Percentiles rank a stretch among this genome's conserved stretches.
These are phyloP conservation scores for Burhinus oedicnemus DNA, from an alignment of 2,113 vertebrate species.

Conservation along the genomic window DNA sequence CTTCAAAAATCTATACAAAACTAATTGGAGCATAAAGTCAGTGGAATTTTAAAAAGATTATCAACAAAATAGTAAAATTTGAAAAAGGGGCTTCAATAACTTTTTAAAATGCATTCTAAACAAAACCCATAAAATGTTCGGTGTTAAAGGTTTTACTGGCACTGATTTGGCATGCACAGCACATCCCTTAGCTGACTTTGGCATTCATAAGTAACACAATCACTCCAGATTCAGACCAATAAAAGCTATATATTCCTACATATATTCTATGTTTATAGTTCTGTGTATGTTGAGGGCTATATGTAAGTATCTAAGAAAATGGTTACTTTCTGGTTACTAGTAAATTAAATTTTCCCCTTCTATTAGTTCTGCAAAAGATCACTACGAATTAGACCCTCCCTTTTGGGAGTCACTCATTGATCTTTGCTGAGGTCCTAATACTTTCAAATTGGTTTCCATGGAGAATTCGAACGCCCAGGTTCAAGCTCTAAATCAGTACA, in stretches of 20 bases:
- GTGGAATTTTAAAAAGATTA: slow-evolving; percentile 2
- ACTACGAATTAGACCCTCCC: neutral
- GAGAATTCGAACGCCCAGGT: slow-evolving; percentile 4
- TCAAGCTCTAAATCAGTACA: neutral
- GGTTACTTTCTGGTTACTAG: slow-evolving; percentile 2
- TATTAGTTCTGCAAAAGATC: slow-evolving; percentile 47
- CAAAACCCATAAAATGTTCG: neutral
- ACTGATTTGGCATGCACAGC: neutral
- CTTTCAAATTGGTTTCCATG: slow-evolving; percentile 39
- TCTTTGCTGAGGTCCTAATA: neutral
- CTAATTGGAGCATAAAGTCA: neutral
- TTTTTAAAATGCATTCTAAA: neutral
- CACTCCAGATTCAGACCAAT: neutral
- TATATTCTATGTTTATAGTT: neutral
- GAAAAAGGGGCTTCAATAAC: neutral
- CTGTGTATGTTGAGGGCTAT: neutral
- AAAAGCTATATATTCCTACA: slow-evolving; percentile 5
- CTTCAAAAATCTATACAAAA: slow-evolving; percentile 30
- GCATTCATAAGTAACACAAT: neutral
- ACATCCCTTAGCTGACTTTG: neutral
- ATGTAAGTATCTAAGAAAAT: neutral
- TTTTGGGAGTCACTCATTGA: slow-evolving; percentile 30
- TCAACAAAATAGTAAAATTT: neutral
- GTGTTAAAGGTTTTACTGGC: neutral
- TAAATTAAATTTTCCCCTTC: slow-evolving; percentile 35